Percentiles rank a stretch among this genome's conserved stretches.
These are phyloP conservation scores for Mongoloraphidia duomilia DNA, from an alignment of 2,888 invertebrate species.

Conservation along the genomic window DNA sequence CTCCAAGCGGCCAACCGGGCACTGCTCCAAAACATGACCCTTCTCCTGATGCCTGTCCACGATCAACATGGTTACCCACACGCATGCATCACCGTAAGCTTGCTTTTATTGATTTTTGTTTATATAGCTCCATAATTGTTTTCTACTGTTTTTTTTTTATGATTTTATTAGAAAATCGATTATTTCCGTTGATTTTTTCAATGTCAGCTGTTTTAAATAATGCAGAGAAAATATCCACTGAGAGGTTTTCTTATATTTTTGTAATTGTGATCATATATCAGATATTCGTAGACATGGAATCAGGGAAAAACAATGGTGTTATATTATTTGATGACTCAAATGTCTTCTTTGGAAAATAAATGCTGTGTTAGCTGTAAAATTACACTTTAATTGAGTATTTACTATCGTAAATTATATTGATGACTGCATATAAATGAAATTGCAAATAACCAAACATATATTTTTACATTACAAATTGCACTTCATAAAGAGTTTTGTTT, in stretches of 20 bases:
- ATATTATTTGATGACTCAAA: too few species aligned
- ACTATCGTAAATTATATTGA: too few species aligned
- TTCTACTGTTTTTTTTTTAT: slow-evolving; percentile 11
- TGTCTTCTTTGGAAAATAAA: too few species aligned
- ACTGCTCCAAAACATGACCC: not conserved
- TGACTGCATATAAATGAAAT: too few species aligned
- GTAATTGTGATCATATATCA: slow-evolving; percentile 24
- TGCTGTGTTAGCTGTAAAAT: too few species aligned
- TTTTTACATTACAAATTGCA: not conserved
- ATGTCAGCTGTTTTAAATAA: too few species aligned
- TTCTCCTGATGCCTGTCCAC: slow-evolving; percentile 38
- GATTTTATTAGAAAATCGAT: slow-evolving; percentile 1
- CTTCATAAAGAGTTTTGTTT: too few species aligned
- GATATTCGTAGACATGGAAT: slow-evolving; percentile 20
- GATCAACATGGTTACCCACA: slow-evolving; percentile 49
- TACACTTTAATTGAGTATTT: too few species aligned
- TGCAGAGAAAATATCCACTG: too few species aligned
- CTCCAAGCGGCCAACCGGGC: not conserved
- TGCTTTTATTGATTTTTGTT: slow-evolving; percentile 21
- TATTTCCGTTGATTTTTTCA: not conserved
- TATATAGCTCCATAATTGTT: slow-evolving; percentile 14
- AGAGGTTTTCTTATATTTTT: slow-evolving; percentile 1
- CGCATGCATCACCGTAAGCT: slow-evolving; percentile 53
- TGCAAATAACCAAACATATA: too few species aligned
- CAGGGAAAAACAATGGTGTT: too few species aligned